These are phyloP conservation scores for Pyralis farinalis DNA, from an alignment of 2,888 invertebrate species.

Conservation along the genomic window DNA sequence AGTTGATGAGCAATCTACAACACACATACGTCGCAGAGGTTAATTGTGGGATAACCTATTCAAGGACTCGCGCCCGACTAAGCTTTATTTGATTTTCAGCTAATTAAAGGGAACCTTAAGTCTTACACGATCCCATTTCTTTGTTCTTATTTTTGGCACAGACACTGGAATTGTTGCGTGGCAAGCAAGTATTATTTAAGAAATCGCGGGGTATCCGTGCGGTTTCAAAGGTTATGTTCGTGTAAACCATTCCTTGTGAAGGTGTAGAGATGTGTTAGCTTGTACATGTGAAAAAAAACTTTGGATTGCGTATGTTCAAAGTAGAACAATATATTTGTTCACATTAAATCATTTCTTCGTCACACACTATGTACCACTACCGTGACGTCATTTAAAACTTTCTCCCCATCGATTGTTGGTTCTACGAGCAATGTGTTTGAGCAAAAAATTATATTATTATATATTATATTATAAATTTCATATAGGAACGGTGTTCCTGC, in stretches of 20 bases:
- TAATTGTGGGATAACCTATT: slow-evolving; percentile 13
- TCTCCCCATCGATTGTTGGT: too few species aligned
- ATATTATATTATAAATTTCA: too few species aligned
- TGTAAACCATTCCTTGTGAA: slow-evolving; percentile 7
- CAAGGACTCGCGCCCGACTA: slow-evolving; percentile 2
- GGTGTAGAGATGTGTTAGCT: too few species aligned
- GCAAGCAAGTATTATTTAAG: background rate
- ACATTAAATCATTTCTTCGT: too few species aligned
- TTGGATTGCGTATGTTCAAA: too few species aligned
- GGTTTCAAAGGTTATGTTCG: slow-evolving; percentile 6
- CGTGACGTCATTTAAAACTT: too few species aligned
- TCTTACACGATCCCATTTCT: background rate
- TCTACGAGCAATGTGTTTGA: too few species aligned
- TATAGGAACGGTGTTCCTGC: too few species aligned
- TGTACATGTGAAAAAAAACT: too few species aligned
- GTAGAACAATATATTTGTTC: too few species aligned
- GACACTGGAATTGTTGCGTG: slow-evolving; percentile 1
- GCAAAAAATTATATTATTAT: too few species aligned
- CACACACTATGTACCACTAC: too few species aligned
- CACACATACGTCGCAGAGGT: slow-evolving; percentile 10
- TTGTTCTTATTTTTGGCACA: background rate
- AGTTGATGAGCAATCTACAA: slow-evolving; percentile 6
- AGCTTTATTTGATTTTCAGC: slow-evolving; percentile 8
- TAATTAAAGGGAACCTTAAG: slow-evolving; percentile 6
- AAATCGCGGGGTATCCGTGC: slow-evolving; percentile 2